Evolutionary conservation across 2,113 vertebrate genomes (phyloP).

Genomic region (Lepus americanus): DNA sequence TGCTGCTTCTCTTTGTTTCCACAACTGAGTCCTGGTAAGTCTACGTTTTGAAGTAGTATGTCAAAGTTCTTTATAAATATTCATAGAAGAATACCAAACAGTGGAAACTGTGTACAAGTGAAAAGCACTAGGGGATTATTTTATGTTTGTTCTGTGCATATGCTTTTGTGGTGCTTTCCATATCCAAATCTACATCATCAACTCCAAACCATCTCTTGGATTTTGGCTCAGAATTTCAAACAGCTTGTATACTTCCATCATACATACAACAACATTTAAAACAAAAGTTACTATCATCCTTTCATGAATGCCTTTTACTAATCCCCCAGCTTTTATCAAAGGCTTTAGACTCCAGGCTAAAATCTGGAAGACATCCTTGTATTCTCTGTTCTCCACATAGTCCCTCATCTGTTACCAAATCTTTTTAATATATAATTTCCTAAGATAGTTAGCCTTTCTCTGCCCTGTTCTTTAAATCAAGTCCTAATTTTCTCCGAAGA

Average conservation of each 20-base stretch:
- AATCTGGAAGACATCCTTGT: background rate
- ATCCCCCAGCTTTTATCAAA: background rate
- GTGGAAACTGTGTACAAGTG: background rate
- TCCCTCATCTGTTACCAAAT: background rate
- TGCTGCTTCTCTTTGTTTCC: background rate
- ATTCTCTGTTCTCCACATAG: background rate
- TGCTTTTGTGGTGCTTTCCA: background rate
- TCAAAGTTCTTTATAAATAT: background rate
- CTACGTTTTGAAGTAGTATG: background rate
- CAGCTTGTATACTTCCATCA: background rate
- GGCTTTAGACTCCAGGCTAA: background rate
- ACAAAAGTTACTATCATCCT: background rate
- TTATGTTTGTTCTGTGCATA: background rate
- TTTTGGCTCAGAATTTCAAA: constrained; percentile 28
- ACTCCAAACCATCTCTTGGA: background rate
- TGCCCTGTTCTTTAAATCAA: background rate
- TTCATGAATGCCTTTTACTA: background rate
- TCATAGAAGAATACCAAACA: background rate
- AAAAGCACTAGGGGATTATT: constrained; percentile 5
- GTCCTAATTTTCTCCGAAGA: background rate
- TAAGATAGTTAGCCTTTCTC: background rate
- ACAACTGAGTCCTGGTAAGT: background rate
- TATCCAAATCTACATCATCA: background rate
- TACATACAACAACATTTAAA: background rate
- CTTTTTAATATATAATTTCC: background rate